Evolutionary conservation across 2,113 vertebrate genomes (phyloP).

Genomic region (Pyxicephalus adspersus): DNA sequence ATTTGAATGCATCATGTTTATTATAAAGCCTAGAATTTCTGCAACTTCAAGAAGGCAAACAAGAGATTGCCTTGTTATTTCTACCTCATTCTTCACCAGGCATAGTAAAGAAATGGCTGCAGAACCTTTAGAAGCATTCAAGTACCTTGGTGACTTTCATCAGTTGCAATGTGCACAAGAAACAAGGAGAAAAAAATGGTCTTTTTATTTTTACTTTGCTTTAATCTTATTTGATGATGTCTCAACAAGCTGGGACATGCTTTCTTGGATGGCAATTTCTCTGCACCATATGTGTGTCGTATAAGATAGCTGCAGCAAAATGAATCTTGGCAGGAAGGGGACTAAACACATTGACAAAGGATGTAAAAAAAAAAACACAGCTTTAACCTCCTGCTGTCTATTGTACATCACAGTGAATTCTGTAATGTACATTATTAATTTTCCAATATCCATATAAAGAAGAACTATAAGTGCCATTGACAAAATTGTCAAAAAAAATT

Average conservation of each 20-base stretch:
- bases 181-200: conserved; percentile 76
- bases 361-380: conserved; percentile 78
- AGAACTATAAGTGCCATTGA: too few species aligned
- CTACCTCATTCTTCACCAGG: conserved; percentile 76
- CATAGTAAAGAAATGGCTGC: conserved; percentile 78
- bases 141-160: conserved; percentile 84
- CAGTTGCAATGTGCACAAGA: conserved; percentile 85
- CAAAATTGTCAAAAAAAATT: too few species aligned
- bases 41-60: conserved; percentile 70
- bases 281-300: conserved; percentile 96
- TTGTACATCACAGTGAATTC: conserved; percentile 59
- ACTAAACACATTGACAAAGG: conserved; percentile 85
- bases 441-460: too few species aligned
- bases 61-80: conserved; percentile 67
- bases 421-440: not conserved
- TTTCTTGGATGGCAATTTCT: conserved; percentile 98
- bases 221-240: conserved; percentile 99
- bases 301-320: conserved; percentile 88
- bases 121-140: conserved; percentile 82
- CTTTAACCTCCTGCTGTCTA: conserved; percentile 87
- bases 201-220: conserved; percentile 93
- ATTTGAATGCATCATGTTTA: conserved; percentile 74
- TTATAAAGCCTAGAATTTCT: conserved; percentile 68
- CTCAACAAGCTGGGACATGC: conserved; percentile 98
- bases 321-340: conserved; percentile 91